Base-by-base conservation (phyloP, 2,888 invertebrate species). In the Caenorhabditis afra region DNA sequence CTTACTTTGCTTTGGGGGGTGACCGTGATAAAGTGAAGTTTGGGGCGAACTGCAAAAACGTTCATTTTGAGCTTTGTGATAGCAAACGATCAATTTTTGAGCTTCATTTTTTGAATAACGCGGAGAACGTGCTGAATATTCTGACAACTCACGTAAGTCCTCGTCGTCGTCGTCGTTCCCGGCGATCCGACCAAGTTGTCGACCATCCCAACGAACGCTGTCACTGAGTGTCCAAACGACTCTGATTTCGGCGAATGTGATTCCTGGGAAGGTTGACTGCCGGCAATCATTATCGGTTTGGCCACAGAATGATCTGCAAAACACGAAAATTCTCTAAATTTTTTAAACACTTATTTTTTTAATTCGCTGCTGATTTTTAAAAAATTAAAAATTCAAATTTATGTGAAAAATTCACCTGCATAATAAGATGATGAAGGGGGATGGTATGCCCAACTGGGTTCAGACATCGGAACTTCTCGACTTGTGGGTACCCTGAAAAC, bases 201-300 rank as follows among this genome's bases (percentile, higher is more conserved):
- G 64, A 97, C 97, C 96, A 98, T 97, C 93, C 97, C 95, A 85
- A 96, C 96, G 85, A 97, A 93, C 52, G 96, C 96, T 83, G 94
- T 93, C 79, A 95, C 95, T 86, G 74, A 70, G 39, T 96, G 95
- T 22, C 88, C 89, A 44, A 84, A 87, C 81, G 91, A 96, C 95
- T 82, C 95, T 93, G 53, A 95, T 95, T 62, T 87, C 76, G 84
- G 89, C 52, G 81, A 87, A 58, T 52, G 80, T 57, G 64, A 44
- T 12, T 78, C 79, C 18, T 39, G 61, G 2, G 20, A 47, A 20
- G 37, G 58, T 14, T 47, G 41, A 10, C 16, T 59, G 3, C 76
- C 75, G 20, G 37, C 70, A 85, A 94, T 93, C 94, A 95, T 94
- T 86, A 95, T 93, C 68, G 94, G 94, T 85, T 94, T 93, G 78